phyloP scores from a whole-genome alignment of 2,888 invertebrate species.

The Sinotaia quadrata region DNA sequence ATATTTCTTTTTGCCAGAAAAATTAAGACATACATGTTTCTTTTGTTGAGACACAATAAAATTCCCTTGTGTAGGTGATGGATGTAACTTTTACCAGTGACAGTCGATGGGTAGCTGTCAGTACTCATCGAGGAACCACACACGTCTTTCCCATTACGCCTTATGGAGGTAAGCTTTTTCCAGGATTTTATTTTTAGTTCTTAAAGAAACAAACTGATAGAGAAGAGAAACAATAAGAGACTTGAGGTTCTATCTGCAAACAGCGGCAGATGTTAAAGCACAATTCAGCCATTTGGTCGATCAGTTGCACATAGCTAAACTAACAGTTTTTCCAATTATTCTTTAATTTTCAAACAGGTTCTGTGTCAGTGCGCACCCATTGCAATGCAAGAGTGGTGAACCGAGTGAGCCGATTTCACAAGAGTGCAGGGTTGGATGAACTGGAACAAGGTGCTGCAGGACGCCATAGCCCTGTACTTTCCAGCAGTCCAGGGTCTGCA shows the following conservation, averaged over 20 bases:
- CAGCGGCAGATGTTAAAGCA: too few relatives aligned
- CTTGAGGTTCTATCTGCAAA: too few relatives aligned
- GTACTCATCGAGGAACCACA: slow-evolving; percentile 95
- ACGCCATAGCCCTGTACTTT: slow-evolving; percentile 78
- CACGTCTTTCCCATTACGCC: slow-evolving; percentile 98
- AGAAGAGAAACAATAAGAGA: too few relatives aligned
- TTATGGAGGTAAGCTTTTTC: slow-evolving; percentile 88
- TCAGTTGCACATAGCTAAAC: too few relatives aligned
- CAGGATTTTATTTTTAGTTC: too few relatives aligned
- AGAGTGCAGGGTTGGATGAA: slow-evolving; percentile 89
- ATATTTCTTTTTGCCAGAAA: too few relatives aligned
- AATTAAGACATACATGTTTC: too few relatives aligned
- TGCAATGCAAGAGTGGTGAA: slow-evolving; percentile 84
- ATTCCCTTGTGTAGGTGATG: slow-evolving; percentile 74
- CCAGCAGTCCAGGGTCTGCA: slow-evolving; percentile 70
- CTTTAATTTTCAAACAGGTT: slow-evolving; percentile 73
- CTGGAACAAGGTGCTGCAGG: slow-evolving; percentile 75
- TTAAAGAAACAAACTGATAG: too few relatives aligned
- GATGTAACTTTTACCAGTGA: slow-evolving; percentile 93
- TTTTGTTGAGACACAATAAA: too few relatives aligned
- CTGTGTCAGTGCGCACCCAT: slow-evolving; percentile 92
- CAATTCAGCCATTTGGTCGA: too few relatives aligned
- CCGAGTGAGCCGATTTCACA: slow-evolving; percentile 93
- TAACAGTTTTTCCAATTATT: too few relatives aligned
- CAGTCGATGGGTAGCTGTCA: slow-evolving; percentile 95